A percentile compares a stretch with the other conserved stretches of the same genome.
phyloP scores from a whole-genome alignment of 2,113 vertebrate genomes.

The Clarias gariepinus region DNA sequence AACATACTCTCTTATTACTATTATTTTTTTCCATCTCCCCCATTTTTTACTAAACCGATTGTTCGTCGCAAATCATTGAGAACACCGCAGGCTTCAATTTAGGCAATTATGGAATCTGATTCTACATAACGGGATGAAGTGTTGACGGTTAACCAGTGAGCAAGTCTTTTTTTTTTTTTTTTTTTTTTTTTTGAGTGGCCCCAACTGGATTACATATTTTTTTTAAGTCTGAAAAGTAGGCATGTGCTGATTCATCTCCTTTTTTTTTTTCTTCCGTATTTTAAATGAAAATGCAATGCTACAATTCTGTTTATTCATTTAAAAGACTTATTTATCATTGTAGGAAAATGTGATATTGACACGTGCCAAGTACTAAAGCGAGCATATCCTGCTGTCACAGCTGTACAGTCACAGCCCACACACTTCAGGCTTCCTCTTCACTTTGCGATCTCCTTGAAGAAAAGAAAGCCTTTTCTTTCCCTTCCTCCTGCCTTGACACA shows the following conservation, averaged over 20 bases:
- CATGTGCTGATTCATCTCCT: neutral
- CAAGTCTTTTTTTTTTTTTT: constrained; percentile 51
- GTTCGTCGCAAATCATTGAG: neutral
- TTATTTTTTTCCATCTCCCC: neutral
- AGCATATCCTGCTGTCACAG: neutral
- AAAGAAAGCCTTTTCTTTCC: constrained; percentile 74
- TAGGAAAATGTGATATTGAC: neutral
- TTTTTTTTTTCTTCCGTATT: neutral
- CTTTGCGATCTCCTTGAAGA: neutral
- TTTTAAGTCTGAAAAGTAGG: constrained; percentile 19
- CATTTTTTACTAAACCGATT: neutral
- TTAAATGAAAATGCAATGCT: neutral
- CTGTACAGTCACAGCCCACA: neutral
- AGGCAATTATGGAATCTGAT: neutral
- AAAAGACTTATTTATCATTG: neutral
- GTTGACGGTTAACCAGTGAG: constrained; percentile 52
- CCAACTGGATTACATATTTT: neutral
- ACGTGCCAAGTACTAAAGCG: neutral
- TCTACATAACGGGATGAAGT: constrained; percentile 13
- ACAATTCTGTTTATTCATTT: too few species aligned
- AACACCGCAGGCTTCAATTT: constrained; percentile 12
- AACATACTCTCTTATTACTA: constrained; percentile 58
- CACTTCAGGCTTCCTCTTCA: neutral
- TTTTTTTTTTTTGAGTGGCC: constrained; percentile 43
- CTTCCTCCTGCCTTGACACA: constrained; percentile 60